Percentiles rank a stretch among this genome's conserved stretches.
Conservation (phyloP, 23 tunicate genomes). For the Clavelina lepadiformis region DNA sequence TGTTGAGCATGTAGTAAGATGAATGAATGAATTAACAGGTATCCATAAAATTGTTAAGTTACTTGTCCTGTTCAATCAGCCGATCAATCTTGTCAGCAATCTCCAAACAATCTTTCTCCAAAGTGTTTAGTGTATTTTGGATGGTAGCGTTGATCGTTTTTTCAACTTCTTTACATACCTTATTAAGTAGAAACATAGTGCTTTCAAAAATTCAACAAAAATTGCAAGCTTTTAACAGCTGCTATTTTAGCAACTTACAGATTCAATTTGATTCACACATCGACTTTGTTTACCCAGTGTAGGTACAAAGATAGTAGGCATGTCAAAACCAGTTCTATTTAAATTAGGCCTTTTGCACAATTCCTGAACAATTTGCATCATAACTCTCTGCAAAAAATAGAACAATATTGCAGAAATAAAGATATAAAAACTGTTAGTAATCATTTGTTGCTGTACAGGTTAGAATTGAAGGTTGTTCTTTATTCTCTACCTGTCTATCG, state of each 20-base stretch:
- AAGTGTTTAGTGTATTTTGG: slow-evolving; percentile 75
- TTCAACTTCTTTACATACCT: slow-evolving; percentile 92
- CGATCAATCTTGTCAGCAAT: slow-evolving; percentile 54
- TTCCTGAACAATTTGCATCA: slow-evolving; percentile 99
- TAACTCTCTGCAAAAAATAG: slow-evolving; percentile 55
- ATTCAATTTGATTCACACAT: slow-evolving; percentile 88
- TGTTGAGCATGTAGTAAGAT: no score
- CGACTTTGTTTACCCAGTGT: slow-evolving; percentile 74
- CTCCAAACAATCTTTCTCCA: slow-evolving; percentile 85
- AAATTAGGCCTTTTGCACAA: slow-evolving; percentile 86
- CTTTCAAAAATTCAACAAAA: background rate
- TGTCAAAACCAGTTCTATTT: slow-evolving; percentile 87
- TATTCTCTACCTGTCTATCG: slow-evolving; percentile 89
- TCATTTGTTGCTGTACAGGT: background rate
- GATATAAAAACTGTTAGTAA: background rate
- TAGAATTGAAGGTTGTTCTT: no score
- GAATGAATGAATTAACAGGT: no score
- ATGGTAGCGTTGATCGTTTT: slow-evolving; percentile 90
- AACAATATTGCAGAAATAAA: background rate
- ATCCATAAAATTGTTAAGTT: no score
- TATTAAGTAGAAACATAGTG: background rate
- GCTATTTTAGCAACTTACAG: slow-evolving; percentile 25
- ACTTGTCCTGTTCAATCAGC: slow-evolving; percentile 56
- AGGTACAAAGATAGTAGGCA: slow-evolving; percentile 95
- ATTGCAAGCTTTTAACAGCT: no score